These are phyloP conservation scores for Columba guinea DNA, from an alignment of 2,797 vertebrate species.

Conservation along the genomic window DNA sequence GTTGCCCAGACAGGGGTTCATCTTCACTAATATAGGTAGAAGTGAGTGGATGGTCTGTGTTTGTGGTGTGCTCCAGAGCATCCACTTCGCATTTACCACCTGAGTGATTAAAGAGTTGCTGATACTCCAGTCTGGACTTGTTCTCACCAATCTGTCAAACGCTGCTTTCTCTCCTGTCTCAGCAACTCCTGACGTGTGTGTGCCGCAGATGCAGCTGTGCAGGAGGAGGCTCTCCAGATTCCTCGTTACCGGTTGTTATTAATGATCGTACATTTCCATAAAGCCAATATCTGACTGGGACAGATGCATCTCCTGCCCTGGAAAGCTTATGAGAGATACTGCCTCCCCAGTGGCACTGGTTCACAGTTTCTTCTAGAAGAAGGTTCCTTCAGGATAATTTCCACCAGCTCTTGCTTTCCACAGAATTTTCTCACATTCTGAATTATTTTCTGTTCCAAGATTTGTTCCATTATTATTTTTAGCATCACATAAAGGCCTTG, in stretches of 20 bases:
- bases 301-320: background rate
- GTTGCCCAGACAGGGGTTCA: background rate
- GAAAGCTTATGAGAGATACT: background rate
- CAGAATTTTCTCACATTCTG: background rate
- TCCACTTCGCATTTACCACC: background rate
- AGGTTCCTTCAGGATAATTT: background rate
- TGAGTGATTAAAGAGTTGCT: background rate
- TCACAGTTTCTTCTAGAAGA: background rate
- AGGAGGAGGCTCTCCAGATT: background rate
- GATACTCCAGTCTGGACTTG: background rate
- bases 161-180: background rate
- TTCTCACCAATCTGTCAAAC: background rate
- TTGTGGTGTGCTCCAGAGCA: background rate
- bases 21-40: background rate
- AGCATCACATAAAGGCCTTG: background rate
- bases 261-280: background rate
- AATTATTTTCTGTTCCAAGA: background rate
- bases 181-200: background rate
- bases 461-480: background rate
- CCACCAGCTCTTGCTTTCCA: background rate
- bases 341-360: background rate
- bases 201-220: background rate
- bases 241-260: background rate
- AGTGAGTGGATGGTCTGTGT: background rate
- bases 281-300: background rate